A percentile compares a stretch with the other conserved stretches of the same genome.
Conservation (phyloP, 2,797 vertebrate genomes). For the Pelochelys cantorii region DNA sequence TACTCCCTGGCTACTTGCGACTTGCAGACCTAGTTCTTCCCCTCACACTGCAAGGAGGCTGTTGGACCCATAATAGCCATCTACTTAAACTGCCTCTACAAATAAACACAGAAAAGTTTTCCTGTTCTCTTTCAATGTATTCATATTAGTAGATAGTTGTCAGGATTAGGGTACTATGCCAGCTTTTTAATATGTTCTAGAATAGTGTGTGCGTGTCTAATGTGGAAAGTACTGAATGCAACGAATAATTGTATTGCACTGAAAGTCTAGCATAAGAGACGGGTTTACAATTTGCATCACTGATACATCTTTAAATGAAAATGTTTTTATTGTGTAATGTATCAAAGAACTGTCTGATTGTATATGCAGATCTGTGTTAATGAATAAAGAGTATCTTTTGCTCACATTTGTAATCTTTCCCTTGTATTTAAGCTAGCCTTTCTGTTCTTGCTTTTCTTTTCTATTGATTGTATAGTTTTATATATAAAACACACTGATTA, state of each 20-base stretch:
- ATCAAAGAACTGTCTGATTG: not conserved
- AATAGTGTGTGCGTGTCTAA: rapidly evolving
- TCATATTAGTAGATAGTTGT: not conserved
- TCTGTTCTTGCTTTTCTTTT: not conserved
- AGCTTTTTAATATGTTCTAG: not conserved
- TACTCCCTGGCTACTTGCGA: not conserved
- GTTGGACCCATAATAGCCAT: not conserved
- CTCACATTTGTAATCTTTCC: not conserved
- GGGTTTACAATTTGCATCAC: not conserved
- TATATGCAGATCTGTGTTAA: not conserved
- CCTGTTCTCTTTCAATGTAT: not conserved
- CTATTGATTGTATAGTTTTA: not conserved
- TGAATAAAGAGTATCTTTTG: not conserved
- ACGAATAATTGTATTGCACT: rapidly evolving
- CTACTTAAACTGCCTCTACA: rapidly evolving
- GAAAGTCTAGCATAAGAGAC: not conserved
- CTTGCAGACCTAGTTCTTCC: not conserved
- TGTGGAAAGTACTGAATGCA: not conserved
- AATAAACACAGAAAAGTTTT: not conserved
- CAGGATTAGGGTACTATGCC: not conserved
- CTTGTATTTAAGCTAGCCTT: not conserved
- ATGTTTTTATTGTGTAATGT: not conserved
- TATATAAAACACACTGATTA: not conserved
- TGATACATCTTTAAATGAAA: constrained; percentile 14
- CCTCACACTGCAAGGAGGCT: not conserved